Evolutionary conservation across 2,888 invertebrate genomes (phyloP).

Genomic region (Cephus runcator): DNA sequence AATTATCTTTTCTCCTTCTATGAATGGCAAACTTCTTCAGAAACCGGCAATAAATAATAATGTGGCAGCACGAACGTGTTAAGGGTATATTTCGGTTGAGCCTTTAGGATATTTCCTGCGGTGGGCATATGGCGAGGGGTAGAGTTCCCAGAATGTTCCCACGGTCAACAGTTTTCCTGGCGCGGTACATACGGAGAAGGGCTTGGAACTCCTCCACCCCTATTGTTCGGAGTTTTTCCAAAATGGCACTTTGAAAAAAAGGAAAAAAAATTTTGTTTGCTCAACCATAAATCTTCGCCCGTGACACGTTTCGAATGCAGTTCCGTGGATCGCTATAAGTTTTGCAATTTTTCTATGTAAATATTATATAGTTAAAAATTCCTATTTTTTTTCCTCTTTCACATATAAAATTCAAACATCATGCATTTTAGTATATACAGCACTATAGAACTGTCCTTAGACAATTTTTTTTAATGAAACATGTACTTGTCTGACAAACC

Average conservation of each 20-base stretch:
- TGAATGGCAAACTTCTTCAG: not conserved
- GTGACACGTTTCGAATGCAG: not conserved
- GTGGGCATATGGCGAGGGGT: slow-evolving; percentile 61
- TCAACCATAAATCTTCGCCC: not conserved
- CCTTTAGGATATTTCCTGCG: slow-evolving; percentile 55
- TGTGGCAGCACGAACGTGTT: not conserved
- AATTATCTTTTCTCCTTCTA: not conserved
- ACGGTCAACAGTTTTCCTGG: slow-evolving; percentile 62
- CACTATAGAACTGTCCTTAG: not conserved
- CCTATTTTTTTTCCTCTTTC: not conserved
- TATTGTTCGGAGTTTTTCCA: slow-evolving; percentile 17
- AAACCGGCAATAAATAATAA: not conserved
- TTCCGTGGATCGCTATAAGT: not conserved
- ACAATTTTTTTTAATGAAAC: not conserved
- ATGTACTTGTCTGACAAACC: not conserved
- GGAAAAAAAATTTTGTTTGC: not conserved
- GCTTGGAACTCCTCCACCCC: slow-evolving; percentile 7
- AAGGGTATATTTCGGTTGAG: slow-evolving; percentile 27
- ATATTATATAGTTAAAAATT: not conserved
- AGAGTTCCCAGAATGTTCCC: slow-evolving; percentile 63
- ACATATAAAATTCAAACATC: not conserved
- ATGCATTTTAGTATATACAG: not conserved
- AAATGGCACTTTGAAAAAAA: slow-evolving; percentile 11
- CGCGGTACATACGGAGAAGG: not conserved
- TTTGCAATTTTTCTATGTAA: not conserved